Conservation (phyloP, 2,113 vertebrate genomes). For the Pachycephala philippinensis region DNA sequence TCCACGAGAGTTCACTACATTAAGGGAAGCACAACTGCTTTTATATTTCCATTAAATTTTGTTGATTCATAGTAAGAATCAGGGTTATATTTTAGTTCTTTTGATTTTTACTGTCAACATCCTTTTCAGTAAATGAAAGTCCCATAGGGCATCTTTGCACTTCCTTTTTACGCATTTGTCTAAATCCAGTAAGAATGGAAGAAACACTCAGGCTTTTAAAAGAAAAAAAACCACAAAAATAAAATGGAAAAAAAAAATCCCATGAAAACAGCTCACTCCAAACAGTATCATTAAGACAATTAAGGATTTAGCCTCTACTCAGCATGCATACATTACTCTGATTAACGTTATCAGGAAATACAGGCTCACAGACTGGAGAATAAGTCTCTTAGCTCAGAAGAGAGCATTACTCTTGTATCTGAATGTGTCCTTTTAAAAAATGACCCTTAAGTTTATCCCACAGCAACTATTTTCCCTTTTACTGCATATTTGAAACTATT, state of each 20-base stretch:
- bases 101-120: neutral
- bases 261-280: neutral
- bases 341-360: constrained; percentile 10
- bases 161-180: neutral
- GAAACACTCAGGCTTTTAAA: neutral
- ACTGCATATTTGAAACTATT: constrained; percentile 32
- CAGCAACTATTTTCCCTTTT: constrained; percentile 45
- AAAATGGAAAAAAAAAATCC: neutral
- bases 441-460: constrained; percentile 54
- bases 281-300: neutral
- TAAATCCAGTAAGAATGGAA: neutral
- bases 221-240: rapidly evolving
- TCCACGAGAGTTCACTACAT: neutral
- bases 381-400: constrained; percentile 14
- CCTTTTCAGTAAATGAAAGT: neutral
- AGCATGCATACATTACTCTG: neutral
- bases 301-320: neutral
- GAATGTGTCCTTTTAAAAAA: constrained; percentile 43
- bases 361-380: neutral
- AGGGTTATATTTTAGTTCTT: neutral
- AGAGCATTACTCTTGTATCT: constrained; percentile 19
- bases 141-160: neutral
- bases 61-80: neutral
- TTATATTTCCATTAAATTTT: neutral
- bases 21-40: neutral